Evolutionary conservation across 2,797 vertebrate genomes (phyloP).

Genomic region (Notolabrus celidotus): DNA sequence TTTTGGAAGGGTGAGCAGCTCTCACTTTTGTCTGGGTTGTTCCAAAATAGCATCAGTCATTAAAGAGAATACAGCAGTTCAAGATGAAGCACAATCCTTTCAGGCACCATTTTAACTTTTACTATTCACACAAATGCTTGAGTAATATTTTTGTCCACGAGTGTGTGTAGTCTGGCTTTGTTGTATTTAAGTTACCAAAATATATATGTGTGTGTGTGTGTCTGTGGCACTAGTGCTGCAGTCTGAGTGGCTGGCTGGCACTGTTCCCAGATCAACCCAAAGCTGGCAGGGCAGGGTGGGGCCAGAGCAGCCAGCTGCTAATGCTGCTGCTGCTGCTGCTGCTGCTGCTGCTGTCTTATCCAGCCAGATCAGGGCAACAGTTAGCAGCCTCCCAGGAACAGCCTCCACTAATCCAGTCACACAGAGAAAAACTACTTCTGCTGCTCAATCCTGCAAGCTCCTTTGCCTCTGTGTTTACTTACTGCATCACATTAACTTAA

Average conservation of each 20-base stretch:
- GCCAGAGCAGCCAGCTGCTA: conserved; percentile 66
- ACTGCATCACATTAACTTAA: conserved; percentile 37
- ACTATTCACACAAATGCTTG: not conserved
- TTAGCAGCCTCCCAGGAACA: conserved; percentile 65
- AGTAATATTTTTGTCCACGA: not conserved
- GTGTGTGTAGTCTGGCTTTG: not conserved
- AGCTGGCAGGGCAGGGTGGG: conserved; percentile 60
- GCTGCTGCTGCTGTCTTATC: conserved; percentile 54
- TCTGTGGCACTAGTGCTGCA: conserved; percentile 57
- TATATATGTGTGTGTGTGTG: conserved; percentile 9
- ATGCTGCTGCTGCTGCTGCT: too few relatives aligned
- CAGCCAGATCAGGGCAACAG: conserved; percentile 63
- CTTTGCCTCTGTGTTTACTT: conserved; percentile 30
- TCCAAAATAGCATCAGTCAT: conserved; percentile 20
- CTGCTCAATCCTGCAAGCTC: conserved; percentile 45
- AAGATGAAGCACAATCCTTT: not conserved
- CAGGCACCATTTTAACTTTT: not conserved
- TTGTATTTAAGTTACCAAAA: conserved; percentile 23
- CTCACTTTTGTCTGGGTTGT: not conserved
- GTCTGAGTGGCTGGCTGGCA: conserved; percentile 71
- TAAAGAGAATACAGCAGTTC: not conserved
- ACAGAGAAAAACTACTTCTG: conserved; percentile 46
- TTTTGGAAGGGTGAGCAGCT: not conserved
- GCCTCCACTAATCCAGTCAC: conserved; percentile 63
- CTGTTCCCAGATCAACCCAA: conserved; percentile 60